Base-by-base conservation (phyloP, 53 echinoderm and acorn worm species). In the Zoroaster sp. region DNA sequence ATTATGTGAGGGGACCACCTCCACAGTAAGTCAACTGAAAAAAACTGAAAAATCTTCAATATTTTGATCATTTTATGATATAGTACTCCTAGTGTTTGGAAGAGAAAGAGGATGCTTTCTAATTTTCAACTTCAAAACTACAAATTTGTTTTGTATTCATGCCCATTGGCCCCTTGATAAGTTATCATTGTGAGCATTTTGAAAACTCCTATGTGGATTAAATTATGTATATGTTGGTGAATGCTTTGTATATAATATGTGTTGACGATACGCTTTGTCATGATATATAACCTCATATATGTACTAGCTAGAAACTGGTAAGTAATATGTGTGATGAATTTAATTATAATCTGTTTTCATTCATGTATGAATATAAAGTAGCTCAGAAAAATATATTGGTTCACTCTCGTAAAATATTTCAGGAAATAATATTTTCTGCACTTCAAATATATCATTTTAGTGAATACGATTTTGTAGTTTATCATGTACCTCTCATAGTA, bases 1-100 rank as follows among this genome's bases (percentile, higher is more conserved):
- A 90, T 65, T 97, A 95, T 65, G 87, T 95, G 34, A 88, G 94
- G 18, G 98, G 98, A 0, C 95, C 98, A 40, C 98, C 98, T 5
- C 95, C 98, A 0, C 89, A 94, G 82, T 97, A 93, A 87, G 77
- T 54, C 35, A 4, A 20, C 18, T 72, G n/a, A n/a, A n/a, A n/a
- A n/a, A n/a, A n/a, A n/a, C 23, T 59, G 75, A 40, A 21, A 75
- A 18, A 45, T 20, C 23, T 40, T n/a, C n/a, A n/a, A n/a, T n/a
- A n/a, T 59, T 15, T 18, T 63, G 17, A 15, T 63, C 14, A 11
- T 32, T 23, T 69, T 67, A 68, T 11, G 30, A 32, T 41, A 86
- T 72, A 71, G 69, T 32, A 51, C 51, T 86, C 45, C 15, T 7
- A 34, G 75, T 3, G 37, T 53, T 17, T 3, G 9, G 12, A 37